Conservation (phyloP, 2,113 vertebrate species). For the Labrus mixtus region DNA sequence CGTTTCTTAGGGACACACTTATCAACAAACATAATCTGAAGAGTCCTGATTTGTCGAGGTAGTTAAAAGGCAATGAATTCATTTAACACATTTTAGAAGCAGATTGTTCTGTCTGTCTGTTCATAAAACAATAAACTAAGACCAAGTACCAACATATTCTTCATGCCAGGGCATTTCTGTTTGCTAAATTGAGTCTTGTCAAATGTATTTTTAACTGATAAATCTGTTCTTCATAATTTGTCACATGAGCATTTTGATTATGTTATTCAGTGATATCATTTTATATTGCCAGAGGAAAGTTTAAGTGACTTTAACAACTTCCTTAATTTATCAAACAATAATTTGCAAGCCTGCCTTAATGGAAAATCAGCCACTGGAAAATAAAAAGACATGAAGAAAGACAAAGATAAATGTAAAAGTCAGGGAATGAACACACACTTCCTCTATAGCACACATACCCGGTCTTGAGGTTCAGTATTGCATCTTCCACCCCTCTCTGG, state of each 20-base stretch:
- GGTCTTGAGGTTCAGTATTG: constrained; percentile 91
- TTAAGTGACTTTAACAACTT: constrained; percentile 7
- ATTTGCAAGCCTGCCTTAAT: constrained; percentile 8
- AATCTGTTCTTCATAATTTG: not conserved
- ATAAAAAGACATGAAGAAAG: not conserved
- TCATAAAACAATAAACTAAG: not conserved
- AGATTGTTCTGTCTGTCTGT: not conserved
- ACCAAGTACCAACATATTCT: not conserved
- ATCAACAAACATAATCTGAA: not conserved
- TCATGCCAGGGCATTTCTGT: not conserved
- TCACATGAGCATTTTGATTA: constrained; percentile 3
- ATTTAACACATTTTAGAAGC: not conserved
- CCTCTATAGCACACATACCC: constrained; percentile 80
- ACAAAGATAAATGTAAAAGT: constrained; percentile 10
- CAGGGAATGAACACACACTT: not conserved
- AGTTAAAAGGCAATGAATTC: not conserved
- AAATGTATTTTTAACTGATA: not conserved
- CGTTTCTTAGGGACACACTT: not conserved
- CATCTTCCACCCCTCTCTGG: constrained; percentile 93
- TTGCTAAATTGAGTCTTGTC: not conserved
- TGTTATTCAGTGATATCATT: not conserved
- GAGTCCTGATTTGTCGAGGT: not conserved
- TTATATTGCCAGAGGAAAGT: constrained; percentile 8
- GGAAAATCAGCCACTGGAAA: not conserved
- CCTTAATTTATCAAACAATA: not conserved